phyloP scores from a whole-genome alignment of 2,888 invertebrate genomes.

The Marronus borbonicus region DNA sequence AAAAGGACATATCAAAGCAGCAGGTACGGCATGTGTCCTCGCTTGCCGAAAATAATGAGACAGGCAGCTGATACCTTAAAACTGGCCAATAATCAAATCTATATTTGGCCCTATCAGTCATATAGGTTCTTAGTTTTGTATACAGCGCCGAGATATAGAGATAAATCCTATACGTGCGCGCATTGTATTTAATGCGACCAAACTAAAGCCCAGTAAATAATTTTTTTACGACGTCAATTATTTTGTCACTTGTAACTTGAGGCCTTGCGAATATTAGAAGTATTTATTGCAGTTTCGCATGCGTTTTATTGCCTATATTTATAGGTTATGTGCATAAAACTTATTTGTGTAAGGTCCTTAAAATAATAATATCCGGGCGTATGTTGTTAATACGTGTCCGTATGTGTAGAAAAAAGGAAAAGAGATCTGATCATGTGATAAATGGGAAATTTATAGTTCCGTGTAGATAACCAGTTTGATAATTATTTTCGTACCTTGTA shows the following conservation, averaged over 20 bases:
- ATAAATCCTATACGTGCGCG: conserved; percentile 8
- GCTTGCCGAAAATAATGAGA: conserved; percentile 59
- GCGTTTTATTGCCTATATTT: conserved; percentile 33
- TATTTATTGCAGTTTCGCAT: conserved; percentile 40
- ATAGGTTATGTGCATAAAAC: conserved; percentile 12
- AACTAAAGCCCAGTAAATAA: conserved; percentile 7
- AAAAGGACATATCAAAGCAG: conserved; percentile 55
- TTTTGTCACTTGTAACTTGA: conserved; percentile 24
- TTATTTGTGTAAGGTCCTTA: conserved; percentile 3
- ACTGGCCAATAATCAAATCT: conserved; percentile 46
- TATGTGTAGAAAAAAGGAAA: not conserved
- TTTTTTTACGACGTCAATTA: conserved; percentile 42
- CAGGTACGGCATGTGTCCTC: conserved; percentile 58
- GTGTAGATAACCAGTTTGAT: conserved; percentile 24
- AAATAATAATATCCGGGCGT: conserved; percentile 1
- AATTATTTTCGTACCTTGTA: conserved; percentile 26
- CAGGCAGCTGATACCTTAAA: conserved; percentile 58
- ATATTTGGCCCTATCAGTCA: conserved; percentile 48
- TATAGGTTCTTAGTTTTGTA: conserved; percentile 32
- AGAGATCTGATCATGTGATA: conserved; percentile 32
- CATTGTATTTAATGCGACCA: not conserved
- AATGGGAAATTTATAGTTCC: conserved; percentile 36
- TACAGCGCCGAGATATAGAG: conserved; percentile 21
- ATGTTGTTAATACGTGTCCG: not conserved
- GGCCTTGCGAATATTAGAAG: not conserved